Percentiles rank a stretch among this genome's conserved stretches.
Evolutionary conservation across 2,797 vertebrate species (phyloP).

Genomic region (Hydrophis major): DNA sequence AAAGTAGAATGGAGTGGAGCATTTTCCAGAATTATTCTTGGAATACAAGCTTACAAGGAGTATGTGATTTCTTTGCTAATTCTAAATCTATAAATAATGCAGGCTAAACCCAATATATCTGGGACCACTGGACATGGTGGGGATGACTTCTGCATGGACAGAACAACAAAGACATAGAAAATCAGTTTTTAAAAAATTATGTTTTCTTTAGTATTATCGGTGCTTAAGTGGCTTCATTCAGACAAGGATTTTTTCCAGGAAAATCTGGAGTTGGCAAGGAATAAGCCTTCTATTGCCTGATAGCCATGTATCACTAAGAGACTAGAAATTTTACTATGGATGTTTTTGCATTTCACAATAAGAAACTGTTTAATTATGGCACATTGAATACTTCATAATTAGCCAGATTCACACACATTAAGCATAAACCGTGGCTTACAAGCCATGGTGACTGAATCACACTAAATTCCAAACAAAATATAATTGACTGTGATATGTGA

Average conservation of each 20-base stretch:
- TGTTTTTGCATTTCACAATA: neutral
- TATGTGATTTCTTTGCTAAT: neutral
- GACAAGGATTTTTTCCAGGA: neutral
- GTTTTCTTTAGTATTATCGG: neutral
- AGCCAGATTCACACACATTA: neutral
- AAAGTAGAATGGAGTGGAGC: conserved; percentile 58
- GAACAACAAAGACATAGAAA: neutral
- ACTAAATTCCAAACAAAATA: neutral
- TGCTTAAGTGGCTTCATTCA: neutral
- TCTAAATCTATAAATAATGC: conserved; percentile 21
- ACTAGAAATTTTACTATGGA: neutral
- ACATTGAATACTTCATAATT: neutral
- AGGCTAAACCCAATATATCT: neutral
- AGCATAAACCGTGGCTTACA: neutral
- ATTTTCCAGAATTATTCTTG: conserved; percentile 61
- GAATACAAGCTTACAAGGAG: conserved; percentile 41
- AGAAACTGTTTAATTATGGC: neutral
- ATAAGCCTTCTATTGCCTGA: neutral
- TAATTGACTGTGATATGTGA: neutral
- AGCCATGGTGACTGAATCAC: neutral
- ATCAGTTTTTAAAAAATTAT: neutral
- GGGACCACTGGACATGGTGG: neutral
- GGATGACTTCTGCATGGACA: neutral
- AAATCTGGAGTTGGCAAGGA: neutral
- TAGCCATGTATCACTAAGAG: neutral